These are phyloP conservation scores for Drosophila eugracilis DNA, from an alignment of 1,140 invertebrate species.

Conservation along the genomic window DNA sequence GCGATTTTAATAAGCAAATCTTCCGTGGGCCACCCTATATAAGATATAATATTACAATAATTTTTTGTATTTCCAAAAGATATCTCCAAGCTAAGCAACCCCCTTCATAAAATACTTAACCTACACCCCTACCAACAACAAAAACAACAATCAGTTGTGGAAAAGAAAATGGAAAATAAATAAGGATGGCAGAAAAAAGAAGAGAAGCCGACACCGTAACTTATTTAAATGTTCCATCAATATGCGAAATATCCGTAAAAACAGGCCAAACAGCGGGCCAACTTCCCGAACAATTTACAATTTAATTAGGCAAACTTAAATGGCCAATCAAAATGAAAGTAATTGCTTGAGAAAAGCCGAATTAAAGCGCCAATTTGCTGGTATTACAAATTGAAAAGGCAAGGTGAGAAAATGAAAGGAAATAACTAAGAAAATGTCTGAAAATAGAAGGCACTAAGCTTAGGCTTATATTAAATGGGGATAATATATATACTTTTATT, in stretches of 20 bases:
- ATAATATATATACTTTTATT: neutral
- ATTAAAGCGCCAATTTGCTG: slow-evolving; percentile 13
- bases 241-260: slow-evolving; percentile 11
- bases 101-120: too few species aligned
- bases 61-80: too few species aligned
- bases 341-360: slow-evolving; percentile 19
- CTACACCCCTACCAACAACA: neutral
- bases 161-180: slow-evolving; percentile 6
- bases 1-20: too few species aligned
- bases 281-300: slow-evolving; percentile 16
- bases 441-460: too few species aligned
- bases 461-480: too few species aligned
- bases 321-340: slow-evolving; percentile 47
- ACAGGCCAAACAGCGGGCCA: neutral
- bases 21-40: too few species aligned
- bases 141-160: slow-evolving; percentile 20
- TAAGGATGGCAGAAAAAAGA: neutral
- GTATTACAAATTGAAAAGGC: neutral
- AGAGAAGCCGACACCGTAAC: slow-evolving; percentile 4
- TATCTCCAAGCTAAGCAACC: too few species aligned
- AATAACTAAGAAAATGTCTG: neutral
- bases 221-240: slow-evolving; percentile 32
- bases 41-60: too few species aligned
- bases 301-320: slow-evolving; percentile 46
- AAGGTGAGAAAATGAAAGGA: slow-evolving; percentile 7